A percentile compares a stretch with the other conserved stretches of the same genome.
These are phyloP conservation scores for Salarias fasciatus DNA, from an alignment of 2,797 vertebrate species.

Conservation along the genomic window DNA sequence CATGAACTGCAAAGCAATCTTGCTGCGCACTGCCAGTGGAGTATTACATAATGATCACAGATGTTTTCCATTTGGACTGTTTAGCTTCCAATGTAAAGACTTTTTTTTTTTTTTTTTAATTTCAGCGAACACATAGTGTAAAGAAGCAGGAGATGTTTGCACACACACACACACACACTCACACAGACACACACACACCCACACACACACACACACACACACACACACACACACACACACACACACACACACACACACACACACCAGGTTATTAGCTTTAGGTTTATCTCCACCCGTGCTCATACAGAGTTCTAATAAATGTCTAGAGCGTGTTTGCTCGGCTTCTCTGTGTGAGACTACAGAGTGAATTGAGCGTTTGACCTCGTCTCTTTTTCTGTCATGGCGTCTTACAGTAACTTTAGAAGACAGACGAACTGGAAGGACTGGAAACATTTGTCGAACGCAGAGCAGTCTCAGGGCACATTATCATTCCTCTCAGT, in stretches of 20 bases:
- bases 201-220: no score
- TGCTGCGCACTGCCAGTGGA: no score
- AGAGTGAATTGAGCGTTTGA: neutral
- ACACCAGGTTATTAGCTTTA: constrained; percentile 37
- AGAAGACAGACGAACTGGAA: constrained; percentile 6
- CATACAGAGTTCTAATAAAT: constrained; percentile 38
- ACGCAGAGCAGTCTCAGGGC: neutral
- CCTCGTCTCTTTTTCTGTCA: neutral
- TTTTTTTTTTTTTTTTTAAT: neutral
- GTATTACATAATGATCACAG: no score
- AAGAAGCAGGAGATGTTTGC: constrained; percentile 16
- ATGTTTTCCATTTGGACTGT: constrained; percentile 20
- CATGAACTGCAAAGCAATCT: no score
- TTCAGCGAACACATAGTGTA: constrained; percentile 21
- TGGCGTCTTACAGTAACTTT: constrained; percentile 3
- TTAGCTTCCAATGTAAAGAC: constrained; percentile 14
- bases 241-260: constrained; percentile 1
- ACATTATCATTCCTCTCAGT: neutral
- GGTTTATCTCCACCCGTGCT: constrained; percentile 7
- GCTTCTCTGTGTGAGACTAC: constrained; percentile 29
- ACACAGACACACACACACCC: no score
- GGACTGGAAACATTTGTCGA: neutral
- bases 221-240: no score
- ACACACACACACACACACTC: no score
- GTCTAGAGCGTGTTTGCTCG: constrained; percentile 43